Conservation (phyloP, 2,888 invertebrate species). For the Thymelicus acteon region DNA sequence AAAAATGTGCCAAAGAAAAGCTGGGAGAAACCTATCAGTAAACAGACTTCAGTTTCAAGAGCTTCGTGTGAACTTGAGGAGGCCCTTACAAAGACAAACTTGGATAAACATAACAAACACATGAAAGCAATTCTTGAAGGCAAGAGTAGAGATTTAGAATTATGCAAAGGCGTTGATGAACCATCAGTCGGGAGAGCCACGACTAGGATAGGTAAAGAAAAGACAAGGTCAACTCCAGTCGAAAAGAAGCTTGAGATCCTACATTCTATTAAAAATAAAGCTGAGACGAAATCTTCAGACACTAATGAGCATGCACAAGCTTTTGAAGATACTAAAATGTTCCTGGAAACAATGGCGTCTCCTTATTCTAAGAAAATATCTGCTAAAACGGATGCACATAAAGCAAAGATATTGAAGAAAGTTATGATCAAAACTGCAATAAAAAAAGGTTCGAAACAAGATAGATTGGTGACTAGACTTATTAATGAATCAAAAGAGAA, state of each 20-base stretch:
- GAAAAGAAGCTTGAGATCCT: slow-evolving; percentile 25
- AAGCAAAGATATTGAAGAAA: slow-evolving; percentile 32
- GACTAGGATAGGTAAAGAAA: slow-evolving; percentile 11
- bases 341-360: slow-evolving; percentile 8
- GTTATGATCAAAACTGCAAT: slow-evolving; percentile 24
- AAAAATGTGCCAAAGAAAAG: slow-evolving; percentile 40
- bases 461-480: slow-evolving; percentile 18
- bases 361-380: slow-evolving; percentile 20
- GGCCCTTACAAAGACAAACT: slow-evolving; percentile 47
- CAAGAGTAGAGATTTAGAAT: slow-evolving; percentile 58
- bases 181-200: slow-evolving; percentile 55
- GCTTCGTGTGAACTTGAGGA: slow-evolving; percentile 50
- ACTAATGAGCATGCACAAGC: slow-evolving; percentile 3
- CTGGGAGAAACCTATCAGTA: slow-evolving; percentile 50
- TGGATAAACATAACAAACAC: slow-evolving; percentile 46
- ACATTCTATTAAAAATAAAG: slow-evolving; percentile 25
- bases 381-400: slow-evolving; percentile 29
- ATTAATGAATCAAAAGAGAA: slow-evolving; percentile 14
- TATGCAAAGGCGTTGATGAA: slow-evolving; percentile 63
- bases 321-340: slow-evolving; percentile 22
- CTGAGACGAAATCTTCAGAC: slow-evolving; percentile 38
- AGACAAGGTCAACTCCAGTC: not conserved
- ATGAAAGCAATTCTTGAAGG: slow-evolving; percentile 46
- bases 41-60: slow-evolving; percentile 53
- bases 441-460: slow-evolving; percentile 25